A percentile compares a stretch with the other conserved stretches of the same genome.
Conservation (phyloP, 2,113 vertebrate species). For the Actenoides hombroni region DNA sequence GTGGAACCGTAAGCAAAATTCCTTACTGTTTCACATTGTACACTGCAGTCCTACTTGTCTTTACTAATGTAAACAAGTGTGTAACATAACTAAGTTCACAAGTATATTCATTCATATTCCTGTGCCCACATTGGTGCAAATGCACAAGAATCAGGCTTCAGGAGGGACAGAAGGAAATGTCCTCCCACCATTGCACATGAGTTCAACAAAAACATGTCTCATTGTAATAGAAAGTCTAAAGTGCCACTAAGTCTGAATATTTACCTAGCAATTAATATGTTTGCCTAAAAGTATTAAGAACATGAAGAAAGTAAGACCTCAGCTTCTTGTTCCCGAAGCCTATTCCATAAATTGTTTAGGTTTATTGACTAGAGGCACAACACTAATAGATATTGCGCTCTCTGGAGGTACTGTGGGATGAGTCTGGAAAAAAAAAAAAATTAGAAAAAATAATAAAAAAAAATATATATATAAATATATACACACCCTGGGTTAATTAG, state of each 20-base stretch:
- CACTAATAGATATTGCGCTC: neutral
- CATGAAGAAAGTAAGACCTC: neutral
- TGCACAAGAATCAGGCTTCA: neutral
- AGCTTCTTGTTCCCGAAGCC: neutral
- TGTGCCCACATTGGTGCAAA: neutral
- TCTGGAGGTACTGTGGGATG: neutral
- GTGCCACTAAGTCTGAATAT: constrained; percentile 30
- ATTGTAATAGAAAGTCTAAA: neutral
- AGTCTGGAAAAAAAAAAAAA: neutral
- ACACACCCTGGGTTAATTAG: neutral
- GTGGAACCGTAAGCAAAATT: neutral
- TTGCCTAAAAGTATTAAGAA: neutral
- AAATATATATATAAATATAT: neutral
- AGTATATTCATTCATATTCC: neutral
- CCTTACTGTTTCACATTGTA: neutral
- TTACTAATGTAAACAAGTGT: neutral
- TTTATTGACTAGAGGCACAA: neutral
- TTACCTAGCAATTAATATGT: constrained; percentile 30
- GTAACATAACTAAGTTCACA: neutral
- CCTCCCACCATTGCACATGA: neutral
- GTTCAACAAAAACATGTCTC: neutral
- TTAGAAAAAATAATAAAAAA: too few relatives aligned
- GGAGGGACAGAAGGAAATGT: neutral
- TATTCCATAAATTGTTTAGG: rapidly evolving
- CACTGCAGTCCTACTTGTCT: neutral